phyloP scores from a whole-genome alignment of 2,888 invertebrate species.

The Lepeophtheirus nordmannii region DNA sequence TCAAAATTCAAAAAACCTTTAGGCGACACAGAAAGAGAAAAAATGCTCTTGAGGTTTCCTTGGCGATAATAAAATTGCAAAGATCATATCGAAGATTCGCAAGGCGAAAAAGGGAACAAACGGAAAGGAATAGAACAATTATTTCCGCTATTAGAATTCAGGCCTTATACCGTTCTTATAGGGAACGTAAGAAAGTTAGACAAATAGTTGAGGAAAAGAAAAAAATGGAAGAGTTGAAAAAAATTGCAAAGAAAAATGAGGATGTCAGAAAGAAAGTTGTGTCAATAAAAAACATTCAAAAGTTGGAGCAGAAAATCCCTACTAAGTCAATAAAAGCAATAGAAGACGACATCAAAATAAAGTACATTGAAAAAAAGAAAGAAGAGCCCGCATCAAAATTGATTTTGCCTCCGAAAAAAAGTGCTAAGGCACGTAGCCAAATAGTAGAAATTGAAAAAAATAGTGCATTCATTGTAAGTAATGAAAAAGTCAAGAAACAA shows the following conservation, averaged over 20 bases:
- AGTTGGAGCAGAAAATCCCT: not conserved
- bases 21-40: constrained; percentile 6
- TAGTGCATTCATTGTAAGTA: not conserved
- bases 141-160: not conserved
- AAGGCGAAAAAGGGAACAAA: not conserved
- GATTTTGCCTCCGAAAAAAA: not conserved
- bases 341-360: not conserved
- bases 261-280: too few relatives aligned
- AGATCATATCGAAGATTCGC: not conserved
- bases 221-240: not conserved
- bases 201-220: not conserved
- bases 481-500: not conserved
- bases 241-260: not conserved
- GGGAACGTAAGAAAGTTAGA: not conserved
- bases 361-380: not conserved
- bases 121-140: not conserved
- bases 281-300: not conserved
- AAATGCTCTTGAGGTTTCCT: not conserved
- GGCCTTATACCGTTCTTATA: not conserved
- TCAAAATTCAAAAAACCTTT: constrained; percentile 21
- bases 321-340: not conserved
- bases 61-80: not conserved
- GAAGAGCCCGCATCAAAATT: not conserved
- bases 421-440: not conserved
- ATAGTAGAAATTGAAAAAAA: constrained; percentile 3